phyloP scores from a whole-genome alignment of 2,888 invertebrate species.

The Brachyptera putata region DNA sequence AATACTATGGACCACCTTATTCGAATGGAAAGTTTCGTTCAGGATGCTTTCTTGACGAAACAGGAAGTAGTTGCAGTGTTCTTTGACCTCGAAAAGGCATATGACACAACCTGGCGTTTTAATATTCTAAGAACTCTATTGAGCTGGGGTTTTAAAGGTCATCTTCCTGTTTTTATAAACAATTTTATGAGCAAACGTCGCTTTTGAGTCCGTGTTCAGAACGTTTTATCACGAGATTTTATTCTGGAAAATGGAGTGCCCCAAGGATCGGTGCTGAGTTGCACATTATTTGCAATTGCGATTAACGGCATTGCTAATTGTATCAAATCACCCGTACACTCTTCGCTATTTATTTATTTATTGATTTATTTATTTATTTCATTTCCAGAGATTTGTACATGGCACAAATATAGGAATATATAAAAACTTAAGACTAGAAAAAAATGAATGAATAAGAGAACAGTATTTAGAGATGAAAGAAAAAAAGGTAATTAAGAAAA shows the following conservation, averaged over 20 bases:
- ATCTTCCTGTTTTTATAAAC: conserved; percentile 25
- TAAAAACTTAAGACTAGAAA: too few species aligned
- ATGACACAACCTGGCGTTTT: conserved; percentile 25
- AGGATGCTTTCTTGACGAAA: too few species aligned
- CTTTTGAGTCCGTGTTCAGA: conserved; percentile 5
- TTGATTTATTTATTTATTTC: too few species aligned
- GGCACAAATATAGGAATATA: too few species aligned
- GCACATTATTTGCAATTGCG: conserved; percentile 17
- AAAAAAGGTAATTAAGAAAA: too few species aligned
- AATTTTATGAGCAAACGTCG: conserved; percentile 12
- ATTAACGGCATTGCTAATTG: conserved; percentile 8
- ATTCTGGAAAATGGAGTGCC: conserved; percentile 18
- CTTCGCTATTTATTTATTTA: conserved; percentile 17
- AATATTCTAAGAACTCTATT: conserved; percentile 26
- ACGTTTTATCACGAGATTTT: background rate
- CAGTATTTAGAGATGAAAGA: too few species aligned
- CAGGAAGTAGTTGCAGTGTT: conserved; percentile 32
- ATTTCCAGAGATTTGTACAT: too few species aligned
- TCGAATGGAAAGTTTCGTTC: too few species aligned
- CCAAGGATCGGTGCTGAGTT: conserved; percentile 24
- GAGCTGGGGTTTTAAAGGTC: too few species aligned
- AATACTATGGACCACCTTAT: conserved; percentile 15
- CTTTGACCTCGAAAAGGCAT: too few species aligned
- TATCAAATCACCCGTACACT: background rate
- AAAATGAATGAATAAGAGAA: too few species aligned